These are phyloP conservation scores for Coilia nasus DNA, from an alignment of 2,797 vertebrate species.

Conservation along the genomic window DNA sequence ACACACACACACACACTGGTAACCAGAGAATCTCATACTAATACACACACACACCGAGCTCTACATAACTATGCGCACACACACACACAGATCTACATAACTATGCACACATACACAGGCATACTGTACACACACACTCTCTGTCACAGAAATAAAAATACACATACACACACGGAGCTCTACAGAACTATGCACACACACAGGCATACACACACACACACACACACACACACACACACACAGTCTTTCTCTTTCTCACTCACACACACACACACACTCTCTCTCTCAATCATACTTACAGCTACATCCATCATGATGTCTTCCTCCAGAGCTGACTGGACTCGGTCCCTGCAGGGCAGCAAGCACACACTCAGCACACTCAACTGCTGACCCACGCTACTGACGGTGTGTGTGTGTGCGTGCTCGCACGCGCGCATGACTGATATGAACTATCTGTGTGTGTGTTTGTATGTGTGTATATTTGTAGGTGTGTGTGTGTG, in stretches of 20 bases:
- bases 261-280: neutral
- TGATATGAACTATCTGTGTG: too few species aligned
- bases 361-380: conserved; percentile 10
- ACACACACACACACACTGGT: neutral
- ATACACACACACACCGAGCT: neutral
- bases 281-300: conserved; percentile 75
- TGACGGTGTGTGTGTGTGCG: neutral
- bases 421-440: neutral
- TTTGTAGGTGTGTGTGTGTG: neutral
- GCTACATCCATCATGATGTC: conserved; percentile 85
- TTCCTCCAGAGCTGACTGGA: conserved; percentile 90
- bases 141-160: neutral
- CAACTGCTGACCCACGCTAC: neutral
- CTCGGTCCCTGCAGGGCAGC: conserved; percentile 83
- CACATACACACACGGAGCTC: neutral
- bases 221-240: neutral
- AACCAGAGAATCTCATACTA: neutral
- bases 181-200: neutral
- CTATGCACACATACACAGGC: neutral
- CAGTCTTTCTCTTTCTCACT: too few species aligned
- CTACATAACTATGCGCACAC: neutral
- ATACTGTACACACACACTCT: neutral
- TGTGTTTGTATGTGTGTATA: too few species aligned
- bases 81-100: neutral
- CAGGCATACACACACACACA: neutral